A percentile compares a stretch with the other conserved stretches of the same genome.
Conservation (phyloP, 2,888 invertebrate genomes). For the Hermodice carunculata region DNA sequence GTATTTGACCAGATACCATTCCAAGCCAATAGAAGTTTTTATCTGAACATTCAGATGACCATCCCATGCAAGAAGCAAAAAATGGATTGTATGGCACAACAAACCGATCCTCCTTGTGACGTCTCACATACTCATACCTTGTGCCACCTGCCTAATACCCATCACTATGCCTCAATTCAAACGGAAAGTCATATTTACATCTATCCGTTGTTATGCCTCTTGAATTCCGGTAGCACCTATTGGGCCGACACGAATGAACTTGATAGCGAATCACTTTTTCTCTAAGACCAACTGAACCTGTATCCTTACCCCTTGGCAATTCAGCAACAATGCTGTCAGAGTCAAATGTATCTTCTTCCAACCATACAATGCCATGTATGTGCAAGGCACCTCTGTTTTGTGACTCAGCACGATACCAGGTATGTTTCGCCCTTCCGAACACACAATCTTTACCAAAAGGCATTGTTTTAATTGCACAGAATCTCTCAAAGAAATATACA, state of each 20-base stretch:
- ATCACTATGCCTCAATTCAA: background rate
- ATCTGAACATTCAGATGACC: too few species aligned
- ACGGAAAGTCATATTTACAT: background rate
- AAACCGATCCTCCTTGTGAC: background rate
- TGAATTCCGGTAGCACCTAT: background rate
- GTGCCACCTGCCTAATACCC: background rate
- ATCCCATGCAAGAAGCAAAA: too few species aligned
- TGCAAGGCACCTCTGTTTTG: slow-evolving; percentile 7
- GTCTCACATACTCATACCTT: background rate
- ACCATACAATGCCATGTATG: background rate
- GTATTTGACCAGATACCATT: too few species aligned
- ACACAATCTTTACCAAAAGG: background rate
- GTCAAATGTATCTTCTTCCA: background rate
- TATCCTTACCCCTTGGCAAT: background rate
- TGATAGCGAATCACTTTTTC: background rate
- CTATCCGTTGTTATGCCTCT: background rate
- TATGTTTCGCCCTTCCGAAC: background rate
- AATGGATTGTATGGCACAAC: background rate
- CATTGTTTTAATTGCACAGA: background rate
- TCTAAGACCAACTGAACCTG: background rate
- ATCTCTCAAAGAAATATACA: background rate
- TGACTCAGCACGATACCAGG: background rate
- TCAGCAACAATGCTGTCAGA: background rate
- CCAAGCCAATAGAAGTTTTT: too few species aligned
- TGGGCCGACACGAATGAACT: background rate